phyloP scores from a whole-genome alignment of 2,888 invertebrate species.

The Electrophaes corylata region DNA sequence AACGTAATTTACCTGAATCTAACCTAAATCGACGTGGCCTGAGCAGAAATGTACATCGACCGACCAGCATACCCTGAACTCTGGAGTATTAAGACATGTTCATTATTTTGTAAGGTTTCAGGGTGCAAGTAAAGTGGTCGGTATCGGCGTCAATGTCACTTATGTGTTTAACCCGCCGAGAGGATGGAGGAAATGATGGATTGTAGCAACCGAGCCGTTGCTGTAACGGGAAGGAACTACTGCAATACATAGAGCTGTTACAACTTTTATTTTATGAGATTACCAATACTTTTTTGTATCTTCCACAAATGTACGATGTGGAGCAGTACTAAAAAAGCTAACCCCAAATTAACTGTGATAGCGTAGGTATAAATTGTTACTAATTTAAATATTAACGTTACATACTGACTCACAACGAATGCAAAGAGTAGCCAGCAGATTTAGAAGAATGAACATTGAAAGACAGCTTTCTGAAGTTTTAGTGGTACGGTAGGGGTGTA shows the following conservation, averaged over 20 bases:
- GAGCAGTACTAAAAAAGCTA: too few species aligned
- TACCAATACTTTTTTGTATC: background rate
- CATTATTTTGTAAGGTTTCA: slow-evolving; percentile 43
- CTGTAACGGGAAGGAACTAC: slow-evolving; percentile 61
- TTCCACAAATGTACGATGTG: too few species aligned
- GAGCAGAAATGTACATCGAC: slow-evolving; percentile 60
- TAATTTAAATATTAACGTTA: too few species aligned
- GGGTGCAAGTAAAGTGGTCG: slow-evolving; percentile 61
- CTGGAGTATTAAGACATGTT: slow-evolving; percentile 45
- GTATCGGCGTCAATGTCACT: slow-evolving; percentile 81
- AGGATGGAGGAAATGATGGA: slow-evolving; percentile 83
- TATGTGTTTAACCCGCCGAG: slow-evolving; percentile 83
- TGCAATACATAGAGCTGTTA: slow-evolving; percentile 58
- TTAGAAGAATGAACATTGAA: too few species aligned
- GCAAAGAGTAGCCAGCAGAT: too few species aligned
- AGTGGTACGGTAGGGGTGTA: too few species aligned
- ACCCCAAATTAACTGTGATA: too few species aligned
- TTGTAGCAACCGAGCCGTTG: slow-evolving; percentile 72
- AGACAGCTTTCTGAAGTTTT: too few species aligned
- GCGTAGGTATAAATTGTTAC: too few species aligned
- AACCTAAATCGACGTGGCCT: slow-evolving; percentile 67
- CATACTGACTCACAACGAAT: too few species aligned
- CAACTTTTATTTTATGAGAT: background rate
- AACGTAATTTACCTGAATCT: slow-evolving; percentile 74
- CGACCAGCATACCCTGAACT: slow-evolving; percentile 58